These are phyloP conservation scores for Bombus sylvicola DNA, from an alignment of 1,140 invertebrate species.

Conservation along the genomic window DNA sequence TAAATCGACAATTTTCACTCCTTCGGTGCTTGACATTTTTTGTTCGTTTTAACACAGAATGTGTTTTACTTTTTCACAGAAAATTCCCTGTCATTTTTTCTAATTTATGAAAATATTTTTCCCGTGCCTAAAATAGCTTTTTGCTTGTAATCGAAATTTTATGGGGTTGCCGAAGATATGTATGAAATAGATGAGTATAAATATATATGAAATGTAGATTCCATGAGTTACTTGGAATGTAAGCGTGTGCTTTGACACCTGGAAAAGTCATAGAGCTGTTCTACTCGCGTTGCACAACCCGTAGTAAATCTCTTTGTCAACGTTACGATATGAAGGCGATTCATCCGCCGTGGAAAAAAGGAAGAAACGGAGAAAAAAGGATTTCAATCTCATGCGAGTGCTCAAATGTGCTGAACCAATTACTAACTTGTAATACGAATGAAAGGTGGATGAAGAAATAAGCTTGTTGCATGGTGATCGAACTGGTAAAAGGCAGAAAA, in stretches of 20 bases:
- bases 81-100: not conserved
- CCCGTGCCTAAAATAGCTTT: no score
- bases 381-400: constrained; percentile 37
- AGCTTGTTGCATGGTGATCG: constrained; percentile 27
- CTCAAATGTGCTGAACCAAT: constrained; percentile 57
- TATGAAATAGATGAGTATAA: no score
- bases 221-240: no score
- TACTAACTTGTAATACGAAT: constrained; percentile 54
- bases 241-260: not conserved
- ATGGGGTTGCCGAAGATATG: not conserved
- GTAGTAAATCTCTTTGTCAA: constrained; percentile 1
- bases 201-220: not conserved
- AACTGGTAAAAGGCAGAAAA: constrained; percentile 34
- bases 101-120: not conserved
- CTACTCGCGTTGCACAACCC: not conserved
- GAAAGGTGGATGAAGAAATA: constrained; percentile 65
- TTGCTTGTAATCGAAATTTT: not conserved
- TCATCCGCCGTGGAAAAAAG: not conserved
- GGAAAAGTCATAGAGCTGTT: not conserved
- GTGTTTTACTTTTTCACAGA: not conserved
- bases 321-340: not conserved
- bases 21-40: no score
- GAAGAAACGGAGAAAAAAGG: not conserved
- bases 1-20: not conserved
- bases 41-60: not conserved